These are phyloP conservation scores for Chrosomus eos DNA, from an alignment of 2,797 vertebrate genomes.

Conservation along the genomic window DNA sequence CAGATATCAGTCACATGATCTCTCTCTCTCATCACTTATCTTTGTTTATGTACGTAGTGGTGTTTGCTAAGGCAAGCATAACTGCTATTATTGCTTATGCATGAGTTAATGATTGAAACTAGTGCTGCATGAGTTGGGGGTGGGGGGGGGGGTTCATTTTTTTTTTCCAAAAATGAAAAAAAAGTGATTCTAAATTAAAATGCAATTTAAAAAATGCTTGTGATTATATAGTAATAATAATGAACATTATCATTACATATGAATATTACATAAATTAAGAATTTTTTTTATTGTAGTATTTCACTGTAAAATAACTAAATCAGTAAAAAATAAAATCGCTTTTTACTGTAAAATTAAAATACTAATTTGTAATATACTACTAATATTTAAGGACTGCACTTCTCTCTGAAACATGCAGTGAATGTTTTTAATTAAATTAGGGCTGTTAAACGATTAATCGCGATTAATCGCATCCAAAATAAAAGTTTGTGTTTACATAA, in stretches of 20 bases:
- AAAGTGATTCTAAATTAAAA: not conserved
- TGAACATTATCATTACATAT: no score
- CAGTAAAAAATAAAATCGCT: no score
- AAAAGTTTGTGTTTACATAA: no score
- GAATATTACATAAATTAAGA: no score
- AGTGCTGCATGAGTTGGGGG: not conserved
- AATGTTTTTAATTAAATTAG: not conserved
- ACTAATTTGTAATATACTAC: no score
- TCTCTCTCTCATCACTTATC: not conserved
- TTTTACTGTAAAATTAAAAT: no score
- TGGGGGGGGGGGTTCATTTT: no score
- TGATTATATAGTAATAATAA: not conserved
- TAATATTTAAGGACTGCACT: no score
- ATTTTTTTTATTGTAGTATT: no score
- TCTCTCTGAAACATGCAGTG: not conserved
- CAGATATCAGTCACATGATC: not conserved
- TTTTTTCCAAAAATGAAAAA: not conserved
- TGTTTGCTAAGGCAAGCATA: not conserved
- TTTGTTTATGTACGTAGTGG: not conserved
- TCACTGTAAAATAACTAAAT: no score
- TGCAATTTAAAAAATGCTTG: not conserved
- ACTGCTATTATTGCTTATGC: not conserved
- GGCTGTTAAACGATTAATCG: no score
- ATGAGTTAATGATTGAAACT: not conserved
- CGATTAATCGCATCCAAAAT: no score